Evolutionary conservation across 2,888 invertebrate genomes (phyloP), one percentile per base, ranked within the genome.

Genomic region (Polia nebulosa): DNA sequence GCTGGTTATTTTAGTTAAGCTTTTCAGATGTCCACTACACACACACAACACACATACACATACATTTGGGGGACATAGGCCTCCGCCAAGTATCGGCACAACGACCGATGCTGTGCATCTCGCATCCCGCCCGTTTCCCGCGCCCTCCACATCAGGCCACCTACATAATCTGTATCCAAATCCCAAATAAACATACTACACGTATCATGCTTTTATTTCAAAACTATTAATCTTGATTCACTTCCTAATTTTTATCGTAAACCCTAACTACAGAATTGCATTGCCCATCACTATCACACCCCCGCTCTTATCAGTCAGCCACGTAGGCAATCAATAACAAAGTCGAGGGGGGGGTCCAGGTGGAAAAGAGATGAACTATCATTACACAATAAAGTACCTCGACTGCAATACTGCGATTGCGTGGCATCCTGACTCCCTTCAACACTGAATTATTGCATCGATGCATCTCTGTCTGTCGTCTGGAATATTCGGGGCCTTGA

Each of bases 331-430:
- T 67, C 44, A 27, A 53, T 52, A 44, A 2, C 17, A 27, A 13
- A 17, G 17, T 13, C 22, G 68, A 67, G 4, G 2, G 32, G 27
- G 39, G 13, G 36, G 36, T 36, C 17, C 55, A 67, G 55, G 69
- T 68, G 53, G 15, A 36, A 34, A 52, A 67, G 36, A 67, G 66
- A 66, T 44, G 11, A 66, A 44, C 52, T 49, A 36, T 53, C 2
- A 45, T 25, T n/a, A 17, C 4, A 15, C 15, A 13, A 22, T 25
- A 27, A 11, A 41, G 15, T 15, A 58, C n/a, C 22, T 13, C 9
- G 13, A n/a, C 29, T 25, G n/a, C 68, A 49, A 32, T 58, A 58
- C n/a, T 20, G 29, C 61, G 56, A 22, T 17, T 55, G 56, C 61
- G 61, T 55, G 3, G n/a, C 0, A 5, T 0, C 22, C 41, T 8